phyloP scores from a whole-genome alignment of 2,113 vertebrate genomes.

The Peucedramus taeniatus region DNA sequence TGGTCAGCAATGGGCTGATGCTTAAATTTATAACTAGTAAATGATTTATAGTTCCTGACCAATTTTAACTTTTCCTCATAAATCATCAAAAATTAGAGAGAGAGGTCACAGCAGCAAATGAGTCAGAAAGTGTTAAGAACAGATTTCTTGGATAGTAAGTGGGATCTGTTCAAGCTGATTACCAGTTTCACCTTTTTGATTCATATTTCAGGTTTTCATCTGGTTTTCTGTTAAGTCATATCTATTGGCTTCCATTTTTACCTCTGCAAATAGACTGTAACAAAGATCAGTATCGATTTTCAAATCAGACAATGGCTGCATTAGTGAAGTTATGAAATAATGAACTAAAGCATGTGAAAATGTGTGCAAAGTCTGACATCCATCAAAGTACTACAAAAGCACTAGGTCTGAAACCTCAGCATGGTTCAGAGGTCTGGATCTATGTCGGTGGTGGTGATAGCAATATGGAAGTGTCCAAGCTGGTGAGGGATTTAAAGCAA shows the following conservation, averaged over 20 bases:
- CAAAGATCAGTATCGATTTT: not conserved
- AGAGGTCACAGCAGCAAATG: not conserved
- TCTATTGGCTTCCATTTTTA: not conserved
- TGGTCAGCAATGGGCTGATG: not conserved
- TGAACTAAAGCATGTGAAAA: not conserved
- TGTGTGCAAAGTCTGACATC: not conserved
- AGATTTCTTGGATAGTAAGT: not conserved
- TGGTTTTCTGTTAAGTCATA: not conserved
- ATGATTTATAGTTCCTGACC: not conserved
- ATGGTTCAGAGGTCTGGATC: not conserved
- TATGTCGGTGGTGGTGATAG: not conserved
- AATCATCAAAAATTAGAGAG: not conserved
- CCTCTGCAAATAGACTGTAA: not conserved
- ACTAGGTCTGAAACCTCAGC: not conserved
- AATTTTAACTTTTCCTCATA: not conserved
- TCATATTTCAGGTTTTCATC: not conserved
- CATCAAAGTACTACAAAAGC: not conserved
- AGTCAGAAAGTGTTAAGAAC: not conserved
- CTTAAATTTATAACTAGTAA: not conserved
- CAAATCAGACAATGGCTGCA: not conserved
- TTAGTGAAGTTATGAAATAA: not conserved
- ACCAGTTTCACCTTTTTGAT: not conserved
- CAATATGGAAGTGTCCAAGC: not conserved
- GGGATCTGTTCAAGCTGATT: not conserved
- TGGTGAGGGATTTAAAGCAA: not conserved